Evolutionary conservation across 2,797 vertebrate species (phyloP), one percentile per base, ranked within the genome.

Genomic region (Trematomus bernacchii): DNA sequence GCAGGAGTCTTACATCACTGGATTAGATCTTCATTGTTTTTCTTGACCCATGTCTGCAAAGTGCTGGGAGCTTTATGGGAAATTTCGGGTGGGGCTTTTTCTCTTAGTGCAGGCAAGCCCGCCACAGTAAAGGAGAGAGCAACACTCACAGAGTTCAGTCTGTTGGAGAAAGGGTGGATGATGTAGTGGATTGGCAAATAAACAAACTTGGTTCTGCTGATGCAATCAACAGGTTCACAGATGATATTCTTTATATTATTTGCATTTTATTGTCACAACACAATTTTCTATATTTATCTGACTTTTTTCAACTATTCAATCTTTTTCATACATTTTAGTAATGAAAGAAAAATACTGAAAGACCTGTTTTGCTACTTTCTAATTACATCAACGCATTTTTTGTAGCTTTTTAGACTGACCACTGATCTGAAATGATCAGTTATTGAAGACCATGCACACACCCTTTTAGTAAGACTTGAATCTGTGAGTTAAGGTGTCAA

Each of bases 31-130:
- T 57, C 11, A 59, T 73, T 83, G 62, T 52, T 79, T 54, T 76
- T 8, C 46, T 14, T 4, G 9, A 61, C 18, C 33, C 40, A 19
- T 0, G 58, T 59, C 54, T 82, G 64, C 66, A 85, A 78, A 86
- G 59, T 40, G 67, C 71, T 79, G 46, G n/a, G 65, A 80, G 67
- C 64, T 51, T 9, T 51, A 61, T 44, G 58, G 69, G 73, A 60
- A 77, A 73, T 64, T 75, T 75, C n/a, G 90, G 90, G 90, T 91
- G 91, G 86, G 92, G 91, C 87, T 74, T 37, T 64, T 15, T 78
- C 59, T 57, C 13, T 54, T 63, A 65, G 30, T 33, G 30, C 30
- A 33, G 30, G 6, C 30, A 40, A 42, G 27, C 23, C 53, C n/a
- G 21, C 46, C 62, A 52, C 55, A 79, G 51, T 47, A 47, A 65